Percentiles rank a stretch among this genome's conserved stretches.
Conservation (phyloP, 2,888 invertebrate species). For the Agrochola macilenta region DNA sequence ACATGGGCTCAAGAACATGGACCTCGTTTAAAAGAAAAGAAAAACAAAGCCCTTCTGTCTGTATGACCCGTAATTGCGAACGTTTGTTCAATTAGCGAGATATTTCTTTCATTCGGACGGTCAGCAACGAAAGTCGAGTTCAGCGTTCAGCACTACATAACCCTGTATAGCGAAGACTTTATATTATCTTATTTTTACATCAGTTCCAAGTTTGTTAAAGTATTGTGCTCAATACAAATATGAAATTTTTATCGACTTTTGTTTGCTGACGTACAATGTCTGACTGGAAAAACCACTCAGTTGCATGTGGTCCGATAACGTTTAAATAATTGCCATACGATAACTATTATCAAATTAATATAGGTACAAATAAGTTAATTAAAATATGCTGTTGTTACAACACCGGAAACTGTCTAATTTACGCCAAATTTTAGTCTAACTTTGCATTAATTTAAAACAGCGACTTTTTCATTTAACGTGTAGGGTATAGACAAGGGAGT, state of each 20-base stretch:
- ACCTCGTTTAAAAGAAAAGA: background rate
- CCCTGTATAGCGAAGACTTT: no score
- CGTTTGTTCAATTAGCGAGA: constrained; percentile 1
- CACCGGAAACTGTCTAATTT: background rate
- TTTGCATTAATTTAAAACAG: no score
- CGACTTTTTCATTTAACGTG: no score
- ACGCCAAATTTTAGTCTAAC: no score
- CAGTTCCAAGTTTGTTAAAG: background rate
- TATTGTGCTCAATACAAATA: background rate
- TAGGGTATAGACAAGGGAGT: no score
- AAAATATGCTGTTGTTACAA: background rate
- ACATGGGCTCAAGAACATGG: background rate
- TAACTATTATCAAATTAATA: background rate
- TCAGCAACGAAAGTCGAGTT: background rate
- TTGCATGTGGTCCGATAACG: background rate
- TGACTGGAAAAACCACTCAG: background rate
- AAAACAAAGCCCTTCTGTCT: background rate
- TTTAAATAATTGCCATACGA: background rate
- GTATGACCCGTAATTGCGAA: constrained; percentile 22
- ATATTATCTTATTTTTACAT: background rate
- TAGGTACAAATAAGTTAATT: background rate
- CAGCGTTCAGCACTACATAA: background rate
- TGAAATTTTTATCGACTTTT: background rate
- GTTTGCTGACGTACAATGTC: background rate
- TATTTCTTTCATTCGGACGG: background rate